Percentiles rank a stretch among this genome's conserved stretches.
Evolutionary conservation across 1,140 invertebrate genomes (phyloP).

Genomic region (Zaprionus nigranus): DNA sequence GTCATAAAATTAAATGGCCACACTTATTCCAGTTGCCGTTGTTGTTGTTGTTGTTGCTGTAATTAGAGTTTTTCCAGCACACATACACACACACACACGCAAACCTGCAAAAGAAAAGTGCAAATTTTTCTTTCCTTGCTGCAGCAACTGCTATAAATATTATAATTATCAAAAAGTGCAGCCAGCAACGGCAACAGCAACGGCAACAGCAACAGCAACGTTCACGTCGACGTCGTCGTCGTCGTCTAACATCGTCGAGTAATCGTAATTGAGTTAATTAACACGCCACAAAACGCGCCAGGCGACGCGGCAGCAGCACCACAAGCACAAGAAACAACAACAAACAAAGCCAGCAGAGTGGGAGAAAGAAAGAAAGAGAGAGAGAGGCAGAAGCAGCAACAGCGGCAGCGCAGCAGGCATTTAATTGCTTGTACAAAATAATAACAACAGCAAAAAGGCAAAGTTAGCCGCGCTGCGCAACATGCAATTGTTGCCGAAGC

Average conservation of each 20-base stretch:
- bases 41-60: slow-evolving; percentile 53
- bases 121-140: slow-evolving; percentile 61
- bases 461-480: slow-evolving; percentile 22
- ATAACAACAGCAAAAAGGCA: slow-evolving; percentile 48
- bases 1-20: slow-evolving; percentile 82
- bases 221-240: slow-evolving; percentile 1
- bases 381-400: not conserved
- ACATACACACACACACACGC: slow-evolving; percentile 24
- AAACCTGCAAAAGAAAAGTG: slow-evolving; percentile 37
- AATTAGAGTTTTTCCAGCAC: slow-evolving; percentile 76
- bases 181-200: slow-evolving; percentile 29
- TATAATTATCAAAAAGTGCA: slow-evolving; percentile 78
- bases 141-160: slow-evolving; percentile 71
- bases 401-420: slow-evolving; percentile 58
- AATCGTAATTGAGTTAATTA: slow-evolving; percentile 83
- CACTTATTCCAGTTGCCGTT: slow-evolving; percentile 60
- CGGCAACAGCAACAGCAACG: not conserved
- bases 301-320: slow-evolving; percentile 42
- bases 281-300: slow-evolving; percentile 79
- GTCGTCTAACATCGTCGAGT: slow-evolving; percentile 59
- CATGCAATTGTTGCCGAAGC: slow-evolving; percentile 28
- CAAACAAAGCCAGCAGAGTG: slow-evolving; percentile 23
- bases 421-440: slow-evolving; percentile 81
- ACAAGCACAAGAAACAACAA: not conserved
- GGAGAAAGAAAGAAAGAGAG: slow-evolving; percentile 5